Base-by-base conservation (phyloP, 2,797 vertebrate genomes). In the Craterocephalus amniculus region DNA sequence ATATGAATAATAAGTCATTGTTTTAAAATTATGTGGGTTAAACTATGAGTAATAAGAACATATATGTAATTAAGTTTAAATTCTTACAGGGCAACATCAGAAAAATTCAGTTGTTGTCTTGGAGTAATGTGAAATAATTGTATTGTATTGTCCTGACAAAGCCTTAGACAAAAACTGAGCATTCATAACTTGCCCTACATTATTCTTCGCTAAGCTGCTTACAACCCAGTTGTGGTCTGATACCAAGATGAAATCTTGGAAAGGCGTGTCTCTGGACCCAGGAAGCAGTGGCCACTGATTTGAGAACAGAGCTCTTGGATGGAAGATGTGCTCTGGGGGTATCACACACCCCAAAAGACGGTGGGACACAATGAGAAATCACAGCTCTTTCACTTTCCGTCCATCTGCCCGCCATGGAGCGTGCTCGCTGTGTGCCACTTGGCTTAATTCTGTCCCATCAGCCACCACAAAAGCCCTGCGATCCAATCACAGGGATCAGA, bases 301-400 rank as follows among this genome's bases (percentile, higher is more conserved):
- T 89, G 89, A 92, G 89, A 91, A 90, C 83, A 78, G 89, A 81
- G 86, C 85, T 85, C 80, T 91, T 93, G 92, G 91, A 92, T 63
- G 74, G 85, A 81, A 84, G 85, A 86, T 72, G 81, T 87, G 83
- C 89, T 91, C 81, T 73, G 86, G 87, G 88, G 87, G 85, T 86
- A 88, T 90, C 83, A 72, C 88, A 78, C 89, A 85, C 86, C 90
- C 91, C 89, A 82, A 91, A 91, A 92, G 89, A 92, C 78, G 84
- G 63, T 58, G 78, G 88, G 87, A 92, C 86, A 93, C 93, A 92
- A 94, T 93, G 90, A 92, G 88, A 93, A 94, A 93, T 93, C 92
- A 93, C 91, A 90, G 89, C 89, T 91, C 92, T 93, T 93, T 93
- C 90, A 92, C 90, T 90, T 88, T 80, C 79, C 80, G 83, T 90